Percentiles rank a stretch among this genome's conserved stretches.
phyloP scores from a whole-genome alignment of 37 sponge, comb jelly and placozoan genomes.

The Chondrosia reniformis region DNA sequence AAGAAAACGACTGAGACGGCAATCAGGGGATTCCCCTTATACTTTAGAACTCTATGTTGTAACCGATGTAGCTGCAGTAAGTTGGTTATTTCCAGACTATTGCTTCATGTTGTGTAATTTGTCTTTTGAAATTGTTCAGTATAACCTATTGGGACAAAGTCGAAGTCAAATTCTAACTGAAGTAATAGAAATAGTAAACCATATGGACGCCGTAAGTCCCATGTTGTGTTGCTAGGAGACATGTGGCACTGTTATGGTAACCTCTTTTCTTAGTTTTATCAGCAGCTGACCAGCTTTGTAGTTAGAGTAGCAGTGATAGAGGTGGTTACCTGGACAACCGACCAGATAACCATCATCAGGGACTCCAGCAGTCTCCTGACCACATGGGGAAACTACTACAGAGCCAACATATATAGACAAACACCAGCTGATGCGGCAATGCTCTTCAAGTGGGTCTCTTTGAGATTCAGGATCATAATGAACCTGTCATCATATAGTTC shows the following conservation, averaged over 20 bases:
- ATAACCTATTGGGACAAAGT: background rate
- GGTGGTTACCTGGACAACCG: conserved; percentile 47
- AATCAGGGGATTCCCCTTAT: background rate
- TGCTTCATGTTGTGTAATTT: background rate
- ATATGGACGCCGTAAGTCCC: conserved; percentile 7
- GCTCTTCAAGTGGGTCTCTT: conserved; percentile 13
- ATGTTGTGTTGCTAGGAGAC: too few species aligned
- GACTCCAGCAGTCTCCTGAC: conserved; percentile 29
- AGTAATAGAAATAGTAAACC: background rate
- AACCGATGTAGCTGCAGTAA: conserved; percentile 1
- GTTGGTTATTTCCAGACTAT: background rate
- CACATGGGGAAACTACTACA: conserved; percentile 20
- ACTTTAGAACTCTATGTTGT: conserved; percentile 13
- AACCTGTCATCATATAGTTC: too few species aligned
- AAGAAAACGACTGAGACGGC: background rate
- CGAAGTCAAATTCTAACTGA: background rate
- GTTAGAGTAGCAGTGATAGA: conserved; percentile 60
- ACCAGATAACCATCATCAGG: conserved; percentile 28
- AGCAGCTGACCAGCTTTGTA: background rate
- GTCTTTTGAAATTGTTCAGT: background rate
- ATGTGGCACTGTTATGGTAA: background rate
- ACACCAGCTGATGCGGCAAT: background rate
- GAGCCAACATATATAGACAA: background rate
- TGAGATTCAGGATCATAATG: too few species aligned
- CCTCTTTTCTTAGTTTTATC: conserved; percentile 8